Base-by-base conservation (phyloP, 2,797 vertebrate species). In the Sitta carolinensis region DNA sequence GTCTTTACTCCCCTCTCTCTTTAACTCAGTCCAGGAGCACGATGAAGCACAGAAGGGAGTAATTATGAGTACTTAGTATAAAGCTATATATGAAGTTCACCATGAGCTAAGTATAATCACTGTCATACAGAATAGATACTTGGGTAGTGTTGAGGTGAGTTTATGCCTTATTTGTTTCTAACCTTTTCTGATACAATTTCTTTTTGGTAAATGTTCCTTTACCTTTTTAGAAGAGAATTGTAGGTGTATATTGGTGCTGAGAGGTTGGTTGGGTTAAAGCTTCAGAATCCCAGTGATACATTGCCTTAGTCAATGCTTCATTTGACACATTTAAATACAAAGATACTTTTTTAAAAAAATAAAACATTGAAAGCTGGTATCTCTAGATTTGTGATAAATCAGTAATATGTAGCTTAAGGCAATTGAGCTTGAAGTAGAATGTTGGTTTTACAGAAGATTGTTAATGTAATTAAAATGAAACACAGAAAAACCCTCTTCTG, bases 111-210 rank as follows among this genome's bases (percentile, higher is more conserved):
- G 47, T 32, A 83, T 98, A 16, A 97, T 98, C 81, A 57, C 62
- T 38, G 52, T 76, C 30, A 54, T 98, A 40, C 86, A 91, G 13
- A 96, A 95, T 38, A 98, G 97, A 75, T 97, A 98, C 68, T 86
- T 96, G 73, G 88, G 92, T 63, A 98, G 97, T 92, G 52, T 95
- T 59, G 97, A 98, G 96, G 98, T 98, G 82, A 84, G 91, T 94
- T 92, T 89, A n/a, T 78, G 18, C 79, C 70, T 89, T 82, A 80
- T 48, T 88, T 92, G 30, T 50, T 84, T 79, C 61, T 73, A 63
- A 67, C 57, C 22, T 38, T 96, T 93, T 93, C 48, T 83, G 54
- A 69, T 52, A 10, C 47, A 66, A 67, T 48, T 93, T 93, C 29
- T 75, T 67, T 77, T 45, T 29, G 9, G 55, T 59, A 55, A 11